A percentile compares a stretch with the other conserved stretches of the same genome.
Conservation (phyloP, 1,140 invertebrate genomes). For the Leucophenga varia region DNA sequence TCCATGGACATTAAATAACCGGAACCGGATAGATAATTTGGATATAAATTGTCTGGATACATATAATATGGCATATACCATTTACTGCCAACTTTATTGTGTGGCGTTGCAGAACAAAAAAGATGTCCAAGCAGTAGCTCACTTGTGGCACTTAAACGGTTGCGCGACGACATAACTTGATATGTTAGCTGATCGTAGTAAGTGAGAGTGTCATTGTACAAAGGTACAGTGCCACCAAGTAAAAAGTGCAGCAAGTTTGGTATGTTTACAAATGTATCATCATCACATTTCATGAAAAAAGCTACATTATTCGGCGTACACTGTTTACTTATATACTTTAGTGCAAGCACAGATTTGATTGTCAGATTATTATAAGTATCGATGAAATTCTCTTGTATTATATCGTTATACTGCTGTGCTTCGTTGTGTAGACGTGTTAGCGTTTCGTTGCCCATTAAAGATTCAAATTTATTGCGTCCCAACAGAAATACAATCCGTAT, state of each 20-base stretch:
- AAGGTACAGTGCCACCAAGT: conserved; percentile 49
- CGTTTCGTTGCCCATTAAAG: conserved; percentile 37
- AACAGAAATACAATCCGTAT: conserved; percentile 41
- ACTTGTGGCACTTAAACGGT: conserved; percentile 38
- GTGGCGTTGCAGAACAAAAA: conserved; percentile 73
- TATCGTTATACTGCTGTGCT: conserved; percentile 63
- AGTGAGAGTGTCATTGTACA: conserved; percentile 50
- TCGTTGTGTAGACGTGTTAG: conserved; percentile 31
- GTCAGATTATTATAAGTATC: conserved; percentile 94
- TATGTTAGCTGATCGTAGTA: conserved; percentile 34
- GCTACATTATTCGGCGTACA: conserved; percentile 62
- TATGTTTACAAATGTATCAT: conserved; percentile 82
- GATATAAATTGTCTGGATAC: conserved; percentile 72
- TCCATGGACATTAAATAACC: conserved; percentile 78
- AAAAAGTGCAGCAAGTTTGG: conserved; percentile 61
- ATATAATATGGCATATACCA: conserved; percentile 83
- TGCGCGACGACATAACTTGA: conserved; percentile 22
- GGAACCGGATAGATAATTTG: conserved; percentile 81
- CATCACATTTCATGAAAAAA: conserved; percentile 81
- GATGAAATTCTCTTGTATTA: conserved; percentile 87
- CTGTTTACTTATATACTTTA: conserved; percentile 75
- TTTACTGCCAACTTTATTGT: conserved; percentile 72
- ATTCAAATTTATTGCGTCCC: conserved; percentile 28
- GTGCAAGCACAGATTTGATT: conserved; percentile 81
- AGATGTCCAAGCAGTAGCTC: conserved; percentile 70